A percentile compares a stretch with the other conserved stretches of the same genome.
Conservation (phyloP, 2,113 vertebrate species). For the Thinocorus orbignyianus region DNA sequence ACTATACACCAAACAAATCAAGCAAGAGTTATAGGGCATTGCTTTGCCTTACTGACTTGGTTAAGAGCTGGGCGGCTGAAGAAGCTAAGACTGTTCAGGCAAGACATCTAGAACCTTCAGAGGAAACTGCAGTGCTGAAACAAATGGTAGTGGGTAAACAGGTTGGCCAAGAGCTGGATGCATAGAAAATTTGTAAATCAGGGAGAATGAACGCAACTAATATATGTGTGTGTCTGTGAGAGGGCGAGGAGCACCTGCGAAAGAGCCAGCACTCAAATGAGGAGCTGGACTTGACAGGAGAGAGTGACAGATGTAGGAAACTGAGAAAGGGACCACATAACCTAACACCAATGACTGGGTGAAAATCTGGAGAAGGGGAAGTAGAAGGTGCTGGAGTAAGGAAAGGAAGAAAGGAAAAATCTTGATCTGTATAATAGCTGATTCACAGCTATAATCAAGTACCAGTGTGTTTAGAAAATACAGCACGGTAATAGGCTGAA, state of each 20-base stretch:
- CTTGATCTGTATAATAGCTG: not conserved
- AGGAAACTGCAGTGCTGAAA: not conserved
- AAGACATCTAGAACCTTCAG: not conserved
- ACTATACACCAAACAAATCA: not conserved
- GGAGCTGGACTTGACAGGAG: fast-evolving
- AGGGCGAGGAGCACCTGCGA: not conserved
- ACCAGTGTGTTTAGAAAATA: not conserved
- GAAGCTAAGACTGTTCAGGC: not conserved
- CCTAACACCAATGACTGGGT: fast-evolving
- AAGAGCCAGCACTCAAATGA: not conserved
- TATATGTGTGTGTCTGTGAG: no score
- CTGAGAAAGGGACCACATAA: not conserved
- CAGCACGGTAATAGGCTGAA: not conserved
- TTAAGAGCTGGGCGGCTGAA: not conserved
- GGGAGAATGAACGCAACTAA: not conserved
- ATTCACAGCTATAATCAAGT: not conserved
- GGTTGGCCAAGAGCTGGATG: not conserved
- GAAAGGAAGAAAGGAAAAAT: not conserved
- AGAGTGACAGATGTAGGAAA: not conserved
- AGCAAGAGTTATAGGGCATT: not conserved
- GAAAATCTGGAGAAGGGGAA: not conserved
- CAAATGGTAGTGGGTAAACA: fast-evolving
- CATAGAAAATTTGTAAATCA: not conserved
- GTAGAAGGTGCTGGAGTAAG: not conserved
- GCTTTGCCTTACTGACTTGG: not conserved